Evolutionary conservation across 2,113 vertebrate species (phyloP).

Genomic region (Corythoichthys haematopterus): DNA sequence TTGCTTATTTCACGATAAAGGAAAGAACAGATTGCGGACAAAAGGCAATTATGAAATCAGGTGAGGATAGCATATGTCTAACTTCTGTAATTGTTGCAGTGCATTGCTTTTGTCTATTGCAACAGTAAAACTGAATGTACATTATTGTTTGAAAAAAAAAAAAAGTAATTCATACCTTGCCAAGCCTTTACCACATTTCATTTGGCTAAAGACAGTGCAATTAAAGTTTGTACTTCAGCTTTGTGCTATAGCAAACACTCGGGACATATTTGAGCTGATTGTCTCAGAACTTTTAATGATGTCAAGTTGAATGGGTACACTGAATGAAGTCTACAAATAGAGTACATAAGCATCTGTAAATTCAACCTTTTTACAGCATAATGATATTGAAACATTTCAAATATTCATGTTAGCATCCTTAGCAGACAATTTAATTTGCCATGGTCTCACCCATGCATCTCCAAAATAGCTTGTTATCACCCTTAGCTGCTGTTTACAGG

Average conservation of each 20-base stretch:
- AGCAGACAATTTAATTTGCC: neutral
- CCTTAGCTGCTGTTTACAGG: conserved; percentile 35
- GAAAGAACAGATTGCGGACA: neutral
- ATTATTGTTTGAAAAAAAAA: neutral
- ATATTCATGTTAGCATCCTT: neutral
- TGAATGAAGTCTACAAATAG: neutral
- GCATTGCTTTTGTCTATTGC: neutral
- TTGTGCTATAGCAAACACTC: neutral
- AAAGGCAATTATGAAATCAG: conserved; percentile 2
- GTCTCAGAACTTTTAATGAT: neutral
- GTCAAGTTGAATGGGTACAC: neutral
- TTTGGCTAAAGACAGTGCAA: too few species aligned
- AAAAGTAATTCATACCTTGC: neutral
- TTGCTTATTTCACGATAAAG: neutral
- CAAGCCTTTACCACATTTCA: neutral
- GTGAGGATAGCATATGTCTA: neutral
- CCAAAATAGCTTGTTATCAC: conserved; percentile 12
- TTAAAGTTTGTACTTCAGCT: neutral
- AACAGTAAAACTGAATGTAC: conserved; percentile 1
- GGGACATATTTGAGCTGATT: too few species aligned
- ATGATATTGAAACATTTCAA: neutral
- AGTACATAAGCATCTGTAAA: neutral
- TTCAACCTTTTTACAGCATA: neutral
- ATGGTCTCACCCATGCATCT: conserved; percentile 1
- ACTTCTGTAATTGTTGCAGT: conserved; percentile 10